Evolutionary conservation across 2,113 vertebrate genomes (phyloP).

Genomic region (Tachycineta bicolor): DNA sequence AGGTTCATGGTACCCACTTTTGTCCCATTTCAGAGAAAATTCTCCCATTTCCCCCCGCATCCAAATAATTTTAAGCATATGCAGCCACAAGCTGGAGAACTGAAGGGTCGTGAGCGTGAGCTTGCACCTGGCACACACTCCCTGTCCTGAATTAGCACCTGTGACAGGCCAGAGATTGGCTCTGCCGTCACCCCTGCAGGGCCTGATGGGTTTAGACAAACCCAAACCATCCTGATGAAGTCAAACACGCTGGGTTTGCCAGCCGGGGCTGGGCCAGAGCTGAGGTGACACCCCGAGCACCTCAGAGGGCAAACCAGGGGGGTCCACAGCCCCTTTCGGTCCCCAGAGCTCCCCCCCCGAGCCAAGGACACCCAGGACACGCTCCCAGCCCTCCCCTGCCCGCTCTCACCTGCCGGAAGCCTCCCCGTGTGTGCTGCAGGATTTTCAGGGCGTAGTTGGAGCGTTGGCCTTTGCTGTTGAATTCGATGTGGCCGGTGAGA

Average conservation of each 20-base stretch:
- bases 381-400: neutral
- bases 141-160: neutral
- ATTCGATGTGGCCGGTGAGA: slow-evolving; percentile 98
- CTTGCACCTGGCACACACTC: neutral
- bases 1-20: neutral
- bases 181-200: neutral
- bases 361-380: neutral
- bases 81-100: neutral
- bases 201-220: neutral
- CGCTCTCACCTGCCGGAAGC: slow-evolving; percentile 89
- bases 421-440: slow-evolving; percentile 88
- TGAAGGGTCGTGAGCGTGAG: fast-evolving
- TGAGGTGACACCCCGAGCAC: fast-evolving
- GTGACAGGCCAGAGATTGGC: neutral
- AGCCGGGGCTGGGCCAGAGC: neutral
- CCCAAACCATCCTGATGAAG: neutral
- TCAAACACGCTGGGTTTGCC: fast-evolving
- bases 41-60: neutral
- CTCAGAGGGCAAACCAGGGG: fast-evolving
- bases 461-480: slow-evolving; percentile 98
- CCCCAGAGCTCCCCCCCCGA: fast-evolving
- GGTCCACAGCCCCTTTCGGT: fast-evolving
- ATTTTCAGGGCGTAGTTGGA: slow-evolving; percentile 96
- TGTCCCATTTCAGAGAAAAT: neutral
- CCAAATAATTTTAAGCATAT: neutral